Conservation (phyloP, 2,888 invertebrate genomes). For the Monoplex corrugatus region DNA sequence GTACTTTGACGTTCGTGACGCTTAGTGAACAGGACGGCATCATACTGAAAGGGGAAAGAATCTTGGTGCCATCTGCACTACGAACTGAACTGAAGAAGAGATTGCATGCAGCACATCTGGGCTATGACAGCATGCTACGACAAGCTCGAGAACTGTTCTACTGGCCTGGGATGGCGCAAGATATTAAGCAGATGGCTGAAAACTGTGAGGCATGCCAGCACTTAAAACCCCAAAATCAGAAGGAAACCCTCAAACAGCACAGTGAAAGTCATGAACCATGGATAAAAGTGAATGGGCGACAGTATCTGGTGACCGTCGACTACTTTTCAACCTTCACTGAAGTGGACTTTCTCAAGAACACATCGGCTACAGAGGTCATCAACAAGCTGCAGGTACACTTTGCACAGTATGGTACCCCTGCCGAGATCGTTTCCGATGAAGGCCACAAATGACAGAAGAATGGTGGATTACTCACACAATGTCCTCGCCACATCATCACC, state of each 20-base stretch:
- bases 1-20: slow-evolving; percentile 50
- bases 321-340: slow-evolving; percentile 35
- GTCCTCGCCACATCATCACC: slow-evolving; percentile 56
- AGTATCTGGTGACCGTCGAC: slow-evolving; percentile 30
- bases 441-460: slow-evolving; percentile 46
- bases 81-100: slow-evolving; percentile 47
- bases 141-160: slow-evolving; percentile 45
- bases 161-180: slow-evolving; percentile 47
- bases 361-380: background rate
- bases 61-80: slow-evolving; percentile 45
- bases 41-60: slow-evolving; percentile 49
- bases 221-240: background rate
- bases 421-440: slow-evolving; percentile 36
- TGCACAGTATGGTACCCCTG: background rate
- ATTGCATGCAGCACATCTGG: slow-evolving; percentile 54
- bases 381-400: background rate
- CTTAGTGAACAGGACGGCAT: slow-evolving; percentile 36
- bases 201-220: slow-evolving; percentile 25
- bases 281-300: slow-evolving; percentile 39
- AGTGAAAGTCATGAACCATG: slow-evolving; percentile 43
- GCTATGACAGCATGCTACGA: slow-evolving; percentile 52
- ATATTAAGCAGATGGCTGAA: slow-evolving; percentile 36
- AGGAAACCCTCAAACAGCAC: slow-evolving; percentile 34
- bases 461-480: slow-evolving; percentile 56
- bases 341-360: slow-evolving; percentile 31